Percentiles rank a stretch among this genome's conserved stretches.
phyloP scores from a whole-genome alignment of 2,797 vertebrate species.

The Rhodeus uyekii region DNA sequence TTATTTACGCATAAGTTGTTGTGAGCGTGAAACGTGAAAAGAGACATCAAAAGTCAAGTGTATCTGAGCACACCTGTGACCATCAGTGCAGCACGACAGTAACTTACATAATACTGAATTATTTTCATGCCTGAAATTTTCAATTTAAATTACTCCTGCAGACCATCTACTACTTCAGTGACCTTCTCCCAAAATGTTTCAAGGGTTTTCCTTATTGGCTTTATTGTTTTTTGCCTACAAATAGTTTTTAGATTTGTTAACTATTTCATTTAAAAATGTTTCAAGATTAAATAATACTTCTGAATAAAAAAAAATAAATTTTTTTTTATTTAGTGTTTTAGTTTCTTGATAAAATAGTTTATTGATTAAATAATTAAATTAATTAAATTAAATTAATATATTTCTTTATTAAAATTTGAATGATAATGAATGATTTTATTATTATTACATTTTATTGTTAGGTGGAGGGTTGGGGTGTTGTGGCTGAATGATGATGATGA shows the following conservation, averaged over 20 bases:
- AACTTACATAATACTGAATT: neutral
- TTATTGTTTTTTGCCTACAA: neutral
- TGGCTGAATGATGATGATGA: too few relatives aligned
- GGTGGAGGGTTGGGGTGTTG: too few relatives aligned
- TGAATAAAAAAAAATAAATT: neutral
- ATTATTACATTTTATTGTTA: neutral
- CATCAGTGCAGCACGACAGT: neutral
- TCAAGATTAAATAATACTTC: neutral
- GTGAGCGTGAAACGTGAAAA: constrained; percentile 3
- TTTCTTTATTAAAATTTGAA: too few relatives aligned
- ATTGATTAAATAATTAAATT: neutral
- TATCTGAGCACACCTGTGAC: constrained; percentile 32
- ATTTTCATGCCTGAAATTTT: neutral
- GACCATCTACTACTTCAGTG: neutral
- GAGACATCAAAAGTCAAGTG: constrained; percentile 13
- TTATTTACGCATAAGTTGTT: neutral
- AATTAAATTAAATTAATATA: too few relatives aligned
- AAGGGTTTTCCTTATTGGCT: neutral
- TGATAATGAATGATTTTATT: too few relatives aligned
- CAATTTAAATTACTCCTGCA: neutral
- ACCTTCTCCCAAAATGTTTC: too few relatives aligned
- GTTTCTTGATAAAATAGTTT: too few relatives aligned
- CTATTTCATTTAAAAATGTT: neutral
- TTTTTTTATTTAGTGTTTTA: neutral
- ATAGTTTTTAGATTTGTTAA: neutral